Evolutionary conservation across 2,113 vertebrate genomes (phyloP).

Genomic region (Melanostigma gelatinosum): DNA sequence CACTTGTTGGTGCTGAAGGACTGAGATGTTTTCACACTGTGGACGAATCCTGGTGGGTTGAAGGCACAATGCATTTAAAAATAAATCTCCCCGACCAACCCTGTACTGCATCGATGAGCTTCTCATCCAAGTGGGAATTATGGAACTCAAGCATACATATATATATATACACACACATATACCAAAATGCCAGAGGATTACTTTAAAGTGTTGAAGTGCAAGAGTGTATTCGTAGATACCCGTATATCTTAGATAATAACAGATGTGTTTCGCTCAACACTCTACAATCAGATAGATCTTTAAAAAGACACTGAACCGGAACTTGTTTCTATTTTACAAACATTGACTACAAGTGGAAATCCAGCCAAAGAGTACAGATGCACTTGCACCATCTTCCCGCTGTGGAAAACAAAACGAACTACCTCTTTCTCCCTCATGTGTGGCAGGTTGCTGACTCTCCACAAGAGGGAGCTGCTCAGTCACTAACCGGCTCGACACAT

Average conservation of each 20-base stretch:
- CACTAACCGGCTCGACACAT: neutral
- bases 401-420: neutral
- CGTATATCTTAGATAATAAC: neutral
- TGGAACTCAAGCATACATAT: neutral
- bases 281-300: no score
- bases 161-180: no score
- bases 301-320: no score
- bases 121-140: neutral
- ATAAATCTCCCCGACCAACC: neutral
- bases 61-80: constrained; percentile 6
- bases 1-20: constrained; percentile 53
- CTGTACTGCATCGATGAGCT: neutral
- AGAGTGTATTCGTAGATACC: neutral
- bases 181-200: neutral
- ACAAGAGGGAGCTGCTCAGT: constrained; percentile 11
- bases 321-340: neutral
- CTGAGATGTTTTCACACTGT: constrained; percentile 46
- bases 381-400: neutral
- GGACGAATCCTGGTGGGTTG: constrained; percentile 25
- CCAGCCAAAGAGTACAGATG: neutral
- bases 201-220: neutral
- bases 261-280: no score
- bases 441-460: constrained; percentile 9
- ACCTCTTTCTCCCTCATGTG: neutral
- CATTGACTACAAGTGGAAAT: neutral